Base-by-base conservation (phyloP, 2,888 invertebrate species). In the Lymantria dispar region DNA sequence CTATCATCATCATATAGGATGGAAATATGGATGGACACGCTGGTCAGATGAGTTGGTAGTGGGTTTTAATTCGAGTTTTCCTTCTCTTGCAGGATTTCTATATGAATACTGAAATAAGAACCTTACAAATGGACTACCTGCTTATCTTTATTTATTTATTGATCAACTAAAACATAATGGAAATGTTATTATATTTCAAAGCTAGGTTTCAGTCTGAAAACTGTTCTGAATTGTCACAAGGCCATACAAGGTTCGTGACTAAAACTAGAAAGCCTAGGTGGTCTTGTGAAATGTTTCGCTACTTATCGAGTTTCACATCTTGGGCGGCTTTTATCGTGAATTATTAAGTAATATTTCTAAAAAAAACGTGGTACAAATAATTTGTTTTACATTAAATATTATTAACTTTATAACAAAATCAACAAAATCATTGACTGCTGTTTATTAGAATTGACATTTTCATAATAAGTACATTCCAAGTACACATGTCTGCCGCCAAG, bases 211-310 rank as follows among this genome's bases (percentile, higher is more conserved):
- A 33, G 33, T 33, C 33, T 33, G 33, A 33, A 33, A 33, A 33
- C 3, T 15, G 15, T 14, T 40, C 40, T 40, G 11, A 38, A 38
- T 1, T 1, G 11, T 11, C 38, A 48, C 80, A 83, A 85, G 83
- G 81, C 68, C 77, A 61, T 47, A 48, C 57, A 64, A 67, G 71
- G 68, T 72, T 78, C 76, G 77, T 76, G 75, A 78, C 78, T 65
- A 63, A 68, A 60, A 68, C 72, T 79, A 72, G 78, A 81, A 82
- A 83, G 71, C 66, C 66, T 72, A 62, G 54, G 54, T 7, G 14
- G 7, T 69, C 63, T 83, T 79, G 72, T 65, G 73, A 70, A 81
- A 81, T 65, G 60, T 62, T 64, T 48, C 58, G 60, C 64, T 65
- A 68, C 52, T 56, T 66, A 73, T 62, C 60, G 60, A 62, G 67